Evolutionary conservation across 2,113 vertebrate genomes (phyloP), one percentile per base, ranked within the genome.

Genomic region (Platysteira castanea): DNA sequence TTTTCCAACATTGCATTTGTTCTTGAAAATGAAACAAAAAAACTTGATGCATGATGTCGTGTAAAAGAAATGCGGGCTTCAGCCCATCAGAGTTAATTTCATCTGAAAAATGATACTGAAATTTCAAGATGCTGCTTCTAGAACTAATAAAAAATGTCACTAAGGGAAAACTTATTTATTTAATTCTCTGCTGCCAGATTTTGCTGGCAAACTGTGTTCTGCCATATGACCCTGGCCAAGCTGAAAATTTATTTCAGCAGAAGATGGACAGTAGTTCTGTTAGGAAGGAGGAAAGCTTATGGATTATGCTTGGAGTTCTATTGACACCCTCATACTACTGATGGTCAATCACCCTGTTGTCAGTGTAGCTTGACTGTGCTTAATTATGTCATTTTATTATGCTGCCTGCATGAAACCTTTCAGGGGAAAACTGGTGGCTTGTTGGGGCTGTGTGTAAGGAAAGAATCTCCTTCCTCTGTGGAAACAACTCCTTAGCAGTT

Each of bases 11-110:
- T 33, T 47, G 15, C 16, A 20, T 84, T 91, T 74, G 10, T 64
- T 93, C 39, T 75, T 71, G n/a, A 71, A 91, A 60, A 70, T 64
- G 35, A 90, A 90, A 67, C 18, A 86, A 65, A 77, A 94, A 71
- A 49, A 3, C 37, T 56, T 90, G 49, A 82, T 78, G 80, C 76
- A 91, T 65, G 17, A 41, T 73, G 30, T 13, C 41, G 11, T 57
- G 4, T 59, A 16, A 23, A 78, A 70, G 42, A 60, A 71, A n/a
- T 15, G 21, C 41, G 21, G 1, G 22, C 50, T 92, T 50, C 24
- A 77, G 20, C 54, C 59, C 46, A 57, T 79, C 31, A 52, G 74
- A 12, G 20, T 77, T 96, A 42, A 77, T 94, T 81, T 89, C 31
- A 12, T 60, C 63, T 94, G 84, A 87, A 53, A 39, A 80, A 57